Base-by-base conservation (phyloP, 2,113 vertebrate species). In the Calyptommatus sinebrachiatus region DNA sequence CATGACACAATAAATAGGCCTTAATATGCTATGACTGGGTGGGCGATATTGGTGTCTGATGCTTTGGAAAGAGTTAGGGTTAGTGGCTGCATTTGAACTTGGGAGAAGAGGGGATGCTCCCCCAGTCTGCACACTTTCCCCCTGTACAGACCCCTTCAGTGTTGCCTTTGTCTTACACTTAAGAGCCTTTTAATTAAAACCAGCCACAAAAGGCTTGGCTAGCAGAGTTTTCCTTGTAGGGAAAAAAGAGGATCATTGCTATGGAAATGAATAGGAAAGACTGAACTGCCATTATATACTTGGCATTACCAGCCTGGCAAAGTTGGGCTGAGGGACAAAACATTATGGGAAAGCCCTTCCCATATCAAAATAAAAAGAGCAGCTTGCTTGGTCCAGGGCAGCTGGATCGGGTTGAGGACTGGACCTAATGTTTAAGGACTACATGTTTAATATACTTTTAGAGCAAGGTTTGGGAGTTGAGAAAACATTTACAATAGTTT, bases 171-270 rank as follows among this genome's bases (percentile, higher is more conserved):
- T 89, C 88, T 89, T 86, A 80, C 84, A 84, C 85, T 91, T 86
- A 84, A 85, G 75, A 89, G 78, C n/a, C 88, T 87, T 78, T 84
- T 90, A 91, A 92, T 92, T 89, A 91, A 91, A 91, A 83, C 57
- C 90, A 90, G 89, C 66, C 77, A 85, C 88, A 90, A 89, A 88
- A 73, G 87, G 60, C 41, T 74, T 29, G 85, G 80, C 87, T 82
- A 71, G 73, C 5, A 1, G 62, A 45, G 83, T 5, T 2, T 0
- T 41, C 73, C 87, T 85, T 86, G 86, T 90, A 88, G 77, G 1
- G 0, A 73, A 86, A 85, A 48, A 79, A 0, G 0, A 75, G 80
- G 86, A 61, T 89, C 5, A 81, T 91, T 91, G 88, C 90, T 87
- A 89, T 79, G 88, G 89, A 89, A 91, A 90, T 84, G 31, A 67